Evolutionary conservation across 92 coral and sea anemone species (phyloP).

Genomic region (Meandrina meandrites): DNA sequence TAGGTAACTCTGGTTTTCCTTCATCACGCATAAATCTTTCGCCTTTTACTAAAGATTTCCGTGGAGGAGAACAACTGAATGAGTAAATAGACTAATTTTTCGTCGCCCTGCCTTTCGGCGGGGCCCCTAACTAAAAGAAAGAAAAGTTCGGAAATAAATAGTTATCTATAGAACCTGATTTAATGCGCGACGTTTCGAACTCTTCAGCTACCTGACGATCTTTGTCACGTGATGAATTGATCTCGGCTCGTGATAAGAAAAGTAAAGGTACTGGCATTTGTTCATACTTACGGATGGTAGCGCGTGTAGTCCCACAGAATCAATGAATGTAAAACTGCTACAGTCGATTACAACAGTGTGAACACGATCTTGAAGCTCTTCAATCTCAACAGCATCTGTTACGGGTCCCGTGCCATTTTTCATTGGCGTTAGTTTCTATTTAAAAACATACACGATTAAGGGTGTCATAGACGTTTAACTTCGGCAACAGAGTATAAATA

Average conservation of each 20-base stretch:
- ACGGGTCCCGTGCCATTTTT: neutral
- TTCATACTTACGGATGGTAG: slow-evolving; percentile 64
- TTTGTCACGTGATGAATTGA: too few species aligned
- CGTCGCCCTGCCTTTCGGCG: slow-evolving; percentile 83
- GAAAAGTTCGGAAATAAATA: too few species aligned
- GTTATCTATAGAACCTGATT: too few species aligned
- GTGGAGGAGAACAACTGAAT: slow-evolving; percentile 78
- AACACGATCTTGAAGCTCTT: neutral
- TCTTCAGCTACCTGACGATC: neutral
- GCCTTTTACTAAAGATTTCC: slow-evolving; percentile 89
- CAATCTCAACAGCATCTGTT: neutral
- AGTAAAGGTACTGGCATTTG: neutral
- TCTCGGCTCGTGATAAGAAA: neutral
- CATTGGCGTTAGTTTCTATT: slow-evolving; percentile 7
- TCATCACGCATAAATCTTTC: slow-evolving; percentile 68
- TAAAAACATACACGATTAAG: neutral
- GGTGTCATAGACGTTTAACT: neutral
- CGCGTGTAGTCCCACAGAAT: slow-evolving; percentile 72
- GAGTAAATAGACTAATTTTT: slow-evolving; percentile 86
- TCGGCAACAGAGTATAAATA: too few species aligned
- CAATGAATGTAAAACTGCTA: slow-evolving; percentile 73
- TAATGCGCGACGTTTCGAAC: neutral
- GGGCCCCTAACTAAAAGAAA: slow-evolving; percentile 50
- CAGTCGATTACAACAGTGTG: slow-evolving; percentile 75
- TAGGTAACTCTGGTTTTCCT: slow-evolving; percentile 45